Conservation (phyloP, 2,113 vertebrate genomes). For the Sylvilagus bachmani region DNA sequence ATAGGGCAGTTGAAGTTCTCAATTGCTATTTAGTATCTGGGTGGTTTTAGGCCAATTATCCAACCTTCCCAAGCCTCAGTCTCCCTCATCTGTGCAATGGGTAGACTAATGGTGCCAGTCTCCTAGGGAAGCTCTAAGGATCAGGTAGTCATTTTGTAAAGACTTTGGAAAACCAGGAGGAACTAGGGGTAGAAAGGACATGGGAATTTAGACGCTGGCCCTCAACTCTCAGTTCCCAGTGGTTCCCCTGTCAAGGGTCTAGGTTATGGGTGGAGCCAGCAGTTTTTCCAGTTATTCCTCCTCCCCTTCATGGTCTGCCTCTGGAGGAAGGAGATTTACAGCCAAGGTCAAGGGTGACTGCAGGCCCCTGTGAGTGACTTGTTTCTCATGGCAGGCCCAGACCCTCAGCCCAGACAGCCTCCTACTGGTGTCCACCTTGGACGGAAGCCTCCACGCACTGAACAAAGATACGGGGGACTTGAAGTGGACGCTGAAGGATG, state of each 20-base stretch:
- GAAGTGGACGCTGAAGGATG: slow-evolving; percentile 96
- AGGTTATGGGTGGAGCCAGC: background rate
- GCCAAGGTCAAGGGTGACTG: background rate
- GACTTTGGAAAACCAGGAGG: background rate
- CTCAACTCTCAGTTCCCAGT: background rate
- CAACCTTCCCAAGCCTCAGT: background rate
- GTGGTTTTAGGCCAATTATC: background rate
- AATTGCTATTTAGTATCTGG: background rate
- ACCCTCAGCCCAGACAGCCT: slow-evolving; percentile 91
- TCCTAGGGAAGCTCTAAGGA: background rate
- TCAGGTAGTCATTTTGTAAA: background rate
- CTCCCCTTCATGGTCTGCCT: background rate
- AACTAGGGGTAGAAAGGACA: background rate
- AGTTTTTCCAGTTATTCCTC: background rate
- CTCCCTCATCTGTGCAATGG: background rate
- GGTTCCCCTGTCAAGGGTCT: background rate
- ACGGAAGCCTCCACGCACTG: slow-evolving; percentile 95
- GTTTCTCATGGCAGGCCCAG: slow-evolving; percentile 79
- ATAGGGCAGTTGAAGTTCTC: background rate
- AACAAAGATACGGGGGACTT: slow-evolving; percentile 95
- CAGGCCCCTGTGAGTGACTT: background rate
- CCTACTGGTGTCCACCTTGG: slow-evolving; percentile 96
- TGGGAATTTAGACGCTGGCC: background rate
- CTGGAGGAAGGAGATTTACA: background rate
- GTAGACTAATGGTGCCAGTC: background rate